These are phyloP conservation scores for Microcebus tavaratra DNA, from an alignment of 2,113 vertebrate species.

Conservation along the genomic window DNA sequence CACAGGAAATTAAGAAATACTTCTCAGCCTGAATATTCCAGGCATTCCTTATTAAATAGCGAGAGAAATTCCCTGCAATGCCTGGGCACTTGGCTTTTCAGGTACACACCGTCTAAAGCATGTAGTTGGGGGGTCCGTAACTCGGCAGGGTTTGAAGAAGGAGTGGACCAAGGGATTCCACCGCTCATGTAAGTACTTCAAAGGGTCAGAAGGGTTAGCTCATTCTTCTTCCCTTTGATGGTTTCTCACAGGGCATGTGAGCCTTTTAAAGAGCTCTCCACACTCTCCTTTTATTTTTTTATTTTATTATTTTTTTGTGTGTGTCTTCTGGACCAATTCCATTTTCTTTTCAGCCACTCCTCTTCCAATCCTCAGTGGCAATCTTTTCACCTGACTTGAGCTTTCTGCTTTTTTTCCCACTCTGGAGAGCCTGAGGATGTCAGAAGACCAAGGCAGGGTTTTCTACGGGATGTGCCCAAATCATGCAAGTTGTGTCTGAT, in stretches of 20 bases:
- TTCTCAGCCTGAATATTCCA: constrained; percentile 64
- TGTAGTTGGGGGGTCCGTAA: background rate
- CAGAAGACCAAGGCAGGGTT: constrained; percentile 22
- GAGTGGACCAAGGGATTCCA: constrained; percentile 27
- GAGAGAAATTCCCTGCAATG: constrained; percentile 63
- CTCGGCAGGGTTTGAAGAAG: background rate
- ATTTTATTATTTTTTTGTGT: background rate
- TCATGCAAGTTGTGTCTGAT: background rate
- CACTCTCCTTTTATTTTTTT: background rate
- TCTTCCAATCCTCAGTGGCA: background rate
- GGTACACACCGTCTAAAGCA: background rate
- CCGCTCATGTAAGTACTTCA: background rate
- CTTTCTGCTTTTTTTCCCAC: background rate
- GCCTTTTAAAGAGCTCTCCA: constrained; percentile 37
- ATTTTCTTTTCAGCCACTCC: constrained; percentile 39
- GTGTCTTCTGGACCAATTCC: constrained; percentile 40
- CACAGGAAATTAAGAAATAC: constrained; percentile 68
- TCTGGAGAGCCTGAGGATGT: background rate
- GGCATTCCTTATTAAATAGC: constrained; percentile 70
- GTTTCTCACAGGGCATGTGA: constrained; percentile 32
- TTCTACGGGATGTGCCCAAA: background rate
- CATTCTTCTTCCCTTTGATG: constrained; percentile 59
- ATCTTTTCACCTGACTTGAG: background rate
- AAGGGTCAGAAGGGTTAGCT: constrained; percentile 35
- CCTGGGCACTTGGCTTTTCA: constrained; percentile 59